Evolutionary conservation across 2,888 invertebrate species (phyloP), one percentile per base, ranked within the genome.

Genomic region (Chloroclystis v-ata): DNA sequence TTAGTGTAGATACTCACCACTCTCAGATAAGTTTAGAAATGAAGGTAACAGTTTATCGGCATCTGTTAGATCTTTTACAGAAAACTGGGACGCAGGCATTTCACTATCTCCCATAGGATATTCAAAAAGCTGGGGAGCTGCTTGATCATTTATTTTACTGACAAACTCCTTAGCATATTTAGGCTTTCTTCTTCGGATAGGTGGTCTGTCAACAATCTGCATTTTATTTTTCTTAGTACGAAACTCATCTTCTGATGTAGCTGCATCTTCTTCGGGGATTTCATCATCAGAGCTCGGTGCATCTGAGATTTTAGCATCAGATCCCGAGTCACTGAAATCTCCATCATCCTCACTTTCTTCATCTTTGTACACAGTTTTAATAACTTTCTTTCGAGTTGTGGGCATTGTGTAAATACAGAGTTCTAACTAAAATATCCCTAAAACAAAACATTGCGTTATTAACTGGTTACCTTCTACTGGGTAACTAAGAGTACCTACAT

Each of bases 261-360:
- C 59, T 37, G 69, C 67, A 4, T 60, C 59, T 11, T 61, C 68
- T 28, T 75, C 77, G 20, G 26, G 2, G 13, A 26, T 33, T 4
- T 49, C 49, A 8, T 57, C 57, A 11, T 54, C 54, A 12, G 57
- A 53, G 51, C 76, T 80, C 1, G 81, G 73, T 33, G 65, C 68
- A 29, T 77, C 78, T 38, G 83, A 73, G 57, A 88, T 78, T 45
- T 82, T 69, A 0, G 85, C 89, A 4, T 89, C 89, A 0, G 88
- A 87, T n/a, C 87, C 87, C 0, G 89, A 88, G 67, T 88, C 89
- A 58, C 83, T 85, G 46, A 83, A 89, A 62, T 87, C 86, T 10
- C 73, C 78, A 43, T 76, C 76, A 26, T 67, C 75, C 28, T 81
- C 84, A 52, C 81, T 82, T 12, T 76, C 71, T 38, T 83, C 82